Conservation (phyloP, 2,113 vertebrate species). For the Caranx ignobilis region DNA sequence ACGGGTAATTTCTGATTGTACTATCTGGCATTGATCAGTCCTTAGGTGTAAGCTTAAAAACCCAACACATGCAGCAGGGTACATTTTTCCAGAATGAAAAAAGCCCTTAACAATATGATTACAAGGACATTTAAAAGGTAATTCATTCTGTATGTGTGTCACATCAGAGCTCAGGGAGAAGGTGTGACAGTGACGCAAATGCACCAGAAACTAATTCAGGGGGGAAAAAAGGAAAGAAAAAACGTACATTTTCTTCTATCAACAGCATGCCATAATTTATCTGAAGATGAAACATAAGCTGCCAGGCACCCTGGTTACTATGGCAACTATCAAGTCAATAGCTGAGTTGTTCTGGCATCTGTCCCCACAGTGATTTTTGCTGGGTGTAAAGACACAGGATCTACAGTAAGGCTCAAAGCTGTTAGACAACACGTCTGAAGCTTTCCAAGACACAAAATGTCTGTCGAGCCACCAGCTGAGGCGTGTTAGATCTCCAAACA, state of each 20-base stretch:
- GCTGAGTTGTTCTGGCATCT: conserved; percentile 75
- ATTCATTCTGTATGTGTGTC: conserved; percentile 74
- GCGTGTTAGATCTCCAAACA: conserved; percentile 47
- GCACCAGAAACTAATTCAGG: conserved; percentile 75
- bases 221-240: conserved; percentile 1
- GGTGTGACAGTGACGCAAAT: conserved; percentile 75
- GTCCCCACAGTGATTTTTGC: conserved; percentile 69
- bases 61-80: background rate
- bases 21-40: background rate
- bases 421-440: conserved; percentile 72
- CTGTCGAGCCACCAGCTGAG: conserved; percentile 69
- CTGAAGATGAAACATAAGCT: conserved; percentile 82
- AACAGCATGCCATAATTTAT: conserved; percentile 75
- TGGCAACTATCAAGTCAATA: conserved; percentile 82
- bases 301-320: conserved; percentile 78
- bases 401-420: conserved; percentile 71
- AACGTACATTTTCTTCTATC: conserved; percentile 68
- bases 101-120: conserved; percentile 30
- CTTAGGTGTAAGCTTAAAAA: background rate
- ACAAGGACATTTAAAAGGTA: conserved; percentile 62
- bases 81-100: conserved; percentile 2
- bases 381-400: conserved; percentile 72
- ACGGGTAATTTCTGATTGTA: background rate
- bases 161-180: conserved; percentile 67
- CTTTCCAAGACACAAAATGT: conserved; percentile 74